Percentiles rank a stretch among this genome's conserved stretches.
These are phyloP conservation scores for Coronaproctus castanopsis DNA, from an alignment of 2,888 invertebrate species.

Conservation along the genomic window DNA sequence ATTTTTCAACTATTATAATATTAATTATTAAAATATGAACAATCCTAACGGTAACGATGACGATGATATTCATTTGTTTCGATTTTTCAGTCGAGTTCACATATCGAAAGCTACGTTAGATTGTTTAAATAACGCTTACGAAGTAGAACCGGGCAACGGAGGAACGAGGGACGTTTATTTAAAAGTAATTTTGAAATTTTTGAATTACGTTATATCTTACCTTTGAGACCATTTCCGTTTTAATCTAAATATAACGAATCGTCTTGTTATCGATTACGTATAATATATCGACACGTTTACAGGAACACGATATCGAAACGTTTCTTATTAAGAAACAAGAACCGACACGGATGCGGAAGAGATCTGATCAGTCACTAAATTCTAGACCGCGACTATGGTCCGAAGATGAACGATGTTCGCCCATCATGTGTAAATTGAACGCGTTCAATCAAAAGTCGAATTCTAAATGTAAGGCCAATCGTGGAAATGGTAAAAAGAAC, in stretches of 20 bases:
- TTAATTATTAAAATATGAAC: too few relatives aligned
- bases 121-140: constrained; percentile 70
- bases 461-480: neutral
- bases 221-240: neutral
- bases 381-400: constrained; percentile 25
- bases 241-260: neutral
- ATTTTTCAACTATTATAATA: too few relatives aligned
- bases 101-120: constrained; percentile 76
- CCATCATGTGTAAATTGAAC: neutral
- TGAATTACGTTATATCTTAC: neutral
- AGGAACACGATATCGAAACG: constrained; percentile 65
- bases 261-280: neutral
- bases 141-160: constrained; percentile 82
- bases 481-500: neutral
- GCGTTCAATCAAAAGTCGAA: neutral
- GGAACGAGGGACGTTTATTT: constrained; percentile 63
- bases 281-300: neutral
- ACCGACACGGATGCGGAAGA: constrained; percentile 29
- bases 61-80: too few relatives aligned
- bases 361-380: constrained; percentile 18
- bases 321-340: constrained; percentile 69
- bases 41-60: too few relatives aligned
- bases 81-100: constrained; percentile 68
- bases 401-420: constrained; percentile 22
- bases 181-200: constrained; percentile 32